Base-by-base conservation (phyloP, 2,797 vertebrate species). In the Labeo calbasu region DNA sequence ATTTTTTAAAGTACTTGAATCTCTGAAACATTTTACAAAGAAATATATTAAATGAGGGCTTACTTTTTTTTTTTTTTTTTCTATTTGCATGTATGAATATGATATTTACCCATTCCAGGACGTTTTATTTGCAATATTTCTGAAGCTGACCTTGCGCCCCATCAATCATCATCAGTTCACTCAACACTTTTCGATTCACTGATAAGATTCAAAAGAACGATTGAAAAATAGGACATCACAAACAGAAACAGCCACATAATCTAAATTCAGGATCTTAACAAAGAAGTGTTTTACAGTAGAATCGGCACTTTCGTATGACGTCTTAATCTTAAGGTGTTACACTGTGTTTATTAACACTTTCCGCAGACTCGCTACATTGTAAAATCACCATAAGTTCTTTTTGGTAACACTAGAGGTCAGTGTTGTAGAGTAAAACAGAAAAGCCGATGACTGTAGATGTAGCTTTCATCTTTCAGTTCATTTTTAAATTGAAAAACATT, bases 351-450 rank as follows among this genome's bases (percentile, higher is more conserved):
- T 23, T 4, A 23, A 25, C 8, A 15, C 12, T 50, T 25, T 25
- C 25, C 3, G 10, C n/a, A 12, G 57, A 59, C 11, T 57, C 2
- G 19, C 9, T n/a, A 9, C 21, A n/a, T 57, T n/a, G 43, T 46
- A 46, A 46, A 53, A 53, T 53, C 21, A 46, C 21, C 3, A 6
- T 15, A 19, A 13, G 21, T 21, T 75, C 9, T n/a, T 28, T 7
- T 59, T 13, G 25, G 2, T 21, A 25, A 84, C 91, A 90, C 88
- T 86, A 91, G 92, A 92, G 90, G 89, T 57, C 89, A 72, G 88
- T 88, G 87, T 25, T 77, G 32, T 32, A 28, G 59, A 63, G 2
- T 65, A 15, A 69, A 43, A 82, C 68, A 81, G 21, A 63, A 0
- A 12, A 28, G 8, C 6, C 5, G 1, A 15, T 1, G 15, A 28